A percentile compares a stretch with the other conserved stretches of the same genome.
These are phyloP conservation scores for Ecliptopera silaceata DNA, from an alignment of 2,888 invertebrate genomes.

Conservation along the genomic window DNA sequence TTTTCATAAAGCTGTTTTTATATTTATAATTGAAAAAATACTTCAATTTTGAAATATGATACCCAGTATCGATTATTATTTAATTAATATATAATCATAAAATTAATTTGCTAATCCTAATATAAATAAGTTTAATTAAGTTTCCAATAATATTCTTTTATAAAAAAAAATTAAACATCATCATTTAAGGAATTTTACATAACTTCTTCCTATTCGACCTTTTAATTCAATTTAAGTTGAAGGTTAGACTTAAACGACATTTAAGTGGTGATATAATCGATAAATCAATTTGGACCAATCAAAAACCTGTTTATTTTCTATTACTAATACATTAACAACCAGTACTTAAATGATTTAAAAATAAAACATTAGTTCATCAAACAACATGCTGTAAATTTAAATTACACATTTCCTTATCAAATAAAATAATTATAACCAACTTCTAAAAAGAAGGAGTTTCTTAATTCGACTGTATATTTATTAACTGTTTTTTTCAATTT, in stretches of 20 bases:
- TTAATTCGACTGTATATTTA: no score
- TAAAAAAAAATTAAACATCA: background rate
- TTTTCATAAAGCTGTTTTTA: no score
- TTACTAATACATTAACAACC: background rate
- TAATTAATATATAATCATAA: no score
- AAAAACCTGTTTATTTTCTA: conserved; percentile 15
- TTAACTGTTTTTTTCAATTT: no score
- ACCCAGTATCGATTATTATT: no score
- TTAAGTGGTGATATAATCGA: conserved; percentile 17
- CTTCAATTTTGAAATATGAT: no score
- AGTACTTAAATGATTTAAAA: background rate
- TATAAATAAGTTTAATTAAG: background rate
- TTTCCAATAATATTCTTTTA: background rate
- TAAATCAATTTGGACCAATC: conserved; percentile 27
- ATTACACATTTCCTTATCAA: conserved; percentile 31
- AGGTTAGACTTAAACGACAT: conserved; percentile 24
- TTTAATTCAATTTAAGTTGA: conserved; percentile 16
- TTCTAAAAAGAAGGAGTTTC: no score
- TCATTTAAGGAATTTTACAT: background rate
- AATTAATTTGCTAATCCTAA: background rate
- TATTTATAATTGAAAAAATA: no score
- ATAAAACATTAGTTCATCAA: conserved; percentile 23
- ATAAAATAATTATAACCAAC: no score
- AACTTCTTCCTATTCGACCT: background rate
- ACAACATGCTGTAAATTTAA: conserved; percentile 27